Base-by-base conservation (phyloP, 2,797 vertebrate genomes). In the Lerista edwardsae region DNA sequence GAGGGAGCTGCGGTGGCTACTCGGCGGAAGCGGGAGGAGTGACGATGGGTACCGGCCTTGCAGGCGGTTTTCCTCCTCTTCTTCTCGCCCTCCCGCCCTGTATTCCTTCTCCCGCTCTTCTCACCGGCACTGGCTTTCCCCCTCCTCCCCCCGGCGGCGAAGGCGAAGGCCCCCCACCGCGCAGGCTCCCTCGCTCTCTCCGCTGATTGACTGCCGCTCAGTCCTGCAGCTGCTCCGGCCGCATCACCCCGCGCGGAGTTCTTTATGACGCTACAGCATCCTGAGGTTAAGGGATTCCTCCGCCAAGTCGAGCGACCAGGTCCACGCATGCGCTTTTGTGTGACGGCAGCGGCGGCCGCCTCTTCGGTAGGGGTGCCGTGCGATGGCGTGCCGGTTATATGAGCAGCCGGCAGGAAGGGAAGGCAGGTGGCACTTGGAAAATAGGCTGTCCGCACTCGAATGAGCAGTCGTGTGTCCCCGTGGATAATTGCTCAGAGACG, bases 161-260 rank as follows among this genome's bases (percentile, higher is more conserved):
- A 75, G 41, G 64, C 91, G 78, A 86, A 71, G 65, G 86, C 86
- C 74, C 86, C 83, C 62, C 65, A 74, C 36, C 89, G 86, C 84
- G 80, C 88, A 85, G 91, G 85, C 82, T 76, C 71, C 90, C 36
- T 81, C 88, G 83, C 88, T 90, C 90, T 88, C 92, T 87, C 91
- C 91, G 81, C 92, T 65, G 88, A 39, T n/a, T 55, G 65, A 27
- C 82, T 47, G 12, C 9, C 64, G 17, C 73, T 75, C 84, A 47
- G 79, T 17, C 47, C 72, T 29, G 87, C 75, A 83, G 84, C 91
- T n/a, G 62, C 79, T 61, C 57, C 75, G 82, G 41, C 73, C 82
- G 84, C 89, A 84, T 84, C 65, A 80, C 86, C 81, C 47, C 79
- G 86, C 72, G 61, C 88, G 73, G 47, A 84, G 65, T 76, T 84